Evolutionary conservation across 1,140 invertebrate species (phyloP), one percentile per base, ranked within the genome.

Genomic region (Monochamus saltuarius): DNA sequence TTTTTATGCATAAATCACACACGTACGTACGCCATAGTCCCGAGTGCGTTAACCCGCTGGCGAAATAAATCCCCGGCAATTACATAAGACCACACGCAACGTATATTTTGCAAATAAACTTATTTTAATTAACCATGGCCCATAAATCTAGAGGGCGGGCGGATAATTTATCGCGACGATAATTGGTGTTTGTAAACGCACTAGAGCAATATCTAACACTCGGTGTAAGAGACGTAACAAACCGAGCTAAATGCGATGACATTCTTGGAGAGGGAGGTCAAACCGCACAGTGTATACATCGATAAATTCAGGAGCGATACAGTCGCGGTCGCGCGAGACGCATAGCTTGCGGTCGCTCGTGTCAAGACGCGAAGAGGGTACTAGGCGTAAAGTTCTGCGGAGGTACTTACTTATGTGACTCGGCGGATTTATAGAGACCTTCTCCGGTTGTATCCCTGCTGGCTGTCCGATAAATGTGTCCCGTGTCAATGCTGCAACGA

Each of bases 291-390:
- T 37, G 29, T 42, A 38, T 45, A 56, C 43, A 56, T 56, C 54
- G 37, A 56, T 56, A 56, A 56, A 56, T 56, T 56, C 22, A 37
- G n/a, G n/a, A 13, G 36, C 54, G 45, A 37, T 45, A 56, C 54
- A 56, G 40, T 19, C 40, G 14, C 34, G 54, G 54, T 47, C 45
- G 40, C 36, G 35, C 42, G 34, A 56, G 54, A 56, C 45, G 54
- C 54, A 56, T 56, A 22, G 54, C 54, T 56, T 56, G 54, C 17
- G 54, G 54, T 45, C 40, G 36, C 9, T n/a, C 9, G 16, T 53
- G 51, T 40, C 51, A 22, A 17, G 51, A 53, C 40, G 22, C 16
- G 51, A 29, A 29, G 22, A 29, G 22, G 22, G 22, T 29, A 29
- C 22, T 29, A 29, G 22, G 22, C 22, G 22, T 29, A 6, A 29